These are phyloP conservation scores for Dolichallabes microphthalmus DNA, from an alignment of 2,113 vertebrate species.

Conservation along the genomic window DNA sequence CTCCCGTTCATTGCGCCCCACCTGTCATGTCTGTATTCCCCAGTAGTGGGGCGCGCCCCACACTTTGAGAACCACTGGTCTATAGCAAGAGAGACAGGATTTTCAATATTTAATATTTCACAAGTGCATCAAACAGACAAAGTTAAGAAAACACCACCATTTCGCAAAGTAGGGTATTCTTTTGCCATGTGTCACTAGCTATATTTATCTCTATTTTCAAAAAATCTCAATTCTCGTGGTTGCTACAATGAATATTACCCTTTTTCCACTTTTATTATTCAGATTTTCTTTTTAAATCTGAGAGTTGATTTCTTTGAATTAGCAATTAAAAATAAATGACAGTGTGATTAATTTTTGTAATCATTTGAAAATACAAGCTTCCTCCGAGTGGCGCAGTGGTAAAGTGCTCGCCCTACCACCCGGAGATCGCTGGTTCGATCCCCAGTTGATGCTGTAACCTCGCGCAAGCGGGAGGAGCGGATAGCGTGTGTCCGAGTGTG, in stretches of 20 bases:
- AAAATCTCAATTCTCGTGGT: not conserved
- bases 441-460: too few species aligned
- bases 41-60: too few species aligned
- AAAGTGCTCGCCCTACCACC: too few species aligned
- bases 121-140: slow-evolving; percentile 18
- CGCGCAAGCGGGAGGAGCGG: too few species aligned
- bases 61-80: too few species aligned
- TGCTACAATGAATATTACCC: not conserved
- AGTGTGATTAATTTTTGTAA: not conserved
- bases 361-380: not conserved
- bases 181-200: slow-evolving; percentile 12
- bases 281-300: not conserved
- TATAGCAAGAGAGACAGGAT: not conserved
- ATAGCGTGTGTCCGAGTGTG: too few species aligned
- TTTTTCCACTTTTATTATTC: not conserved
- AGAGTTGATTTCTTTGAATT: not conserved
- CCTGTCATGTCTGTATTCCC: too few species aligned
- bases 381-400: too few species aligned
- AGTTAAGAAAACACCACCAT: slow-evolving; percentile 11
- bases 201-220: slow-evolving; percentile 9
- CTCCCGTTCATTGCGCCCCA: too few species aligned
- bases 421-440: too few species aligned
- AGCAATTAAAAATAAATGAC: not conserved
- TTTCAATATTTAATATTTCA: slow-evolving; percentile 45
- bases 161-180: slow-evolving; percentile 17